Base-by-base conservation (phyloP, 2,113 vertebrate genomes). In the Vulpes ferrilata region DNA sequence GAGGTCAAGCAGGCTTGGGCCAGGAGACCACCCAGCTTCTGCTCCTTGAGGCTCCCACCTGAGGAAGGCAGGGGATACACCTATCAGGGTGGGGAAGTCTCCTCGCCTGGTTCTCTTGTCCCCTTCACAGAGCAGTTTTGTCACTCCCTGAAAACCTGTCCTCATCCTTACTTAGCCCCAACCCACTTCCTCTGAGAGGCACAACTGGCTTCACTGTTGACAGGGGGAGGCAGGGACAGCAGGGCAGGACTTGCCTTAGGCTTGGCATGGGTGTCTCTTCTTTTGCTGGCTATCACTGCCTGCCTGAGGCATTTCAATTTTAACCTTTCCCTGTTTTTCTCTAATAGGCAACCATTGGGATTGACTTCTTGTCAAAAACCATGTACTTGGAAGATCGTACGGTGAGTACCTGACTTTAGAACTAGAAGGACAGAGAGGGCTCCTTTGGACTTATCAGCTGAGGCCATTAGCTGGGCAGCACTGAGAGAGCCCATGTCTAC, bases 381-480 rank as follows among this genome's bases (percentile, higher is more conserved):
- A 99, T 99, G 99, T 99, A 99, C 98, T 98, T 99, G 98, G 99
- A 99, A 97, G 99, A 99, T 97, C 99, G 99, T 98, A 99, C 99
- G 98, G 99, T 99, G 98, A 99, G 99, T 97, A 23, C 59, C 88
- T 57, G 59, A 15, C 53, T 82, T 60, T 43, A 48, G 73, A 84
- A 71, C 25, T 1, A 11, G 60, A 65, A 64, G 43, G 48, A n/a
- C 1, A 9, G 38, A 23, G 43, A 23, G 60, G 78, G 20, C 4
- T 16, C 25, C 65, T n/a, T 43, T 6, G 16, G 86, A 20, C 23
- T 74, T 30, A 5, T n/a, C 19, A 22, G 32, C 30, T 27, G 53
- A 23, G 15, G 27, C 55, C 23, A 16, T 15, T 57, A 20, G 1
- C 73, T 11, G 55, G 85, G 32, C 62, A 17, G 43, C 51, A 27